Conservation (phyloP, 2,797 vertebrate species). For the Anableps anableps region DNA sequence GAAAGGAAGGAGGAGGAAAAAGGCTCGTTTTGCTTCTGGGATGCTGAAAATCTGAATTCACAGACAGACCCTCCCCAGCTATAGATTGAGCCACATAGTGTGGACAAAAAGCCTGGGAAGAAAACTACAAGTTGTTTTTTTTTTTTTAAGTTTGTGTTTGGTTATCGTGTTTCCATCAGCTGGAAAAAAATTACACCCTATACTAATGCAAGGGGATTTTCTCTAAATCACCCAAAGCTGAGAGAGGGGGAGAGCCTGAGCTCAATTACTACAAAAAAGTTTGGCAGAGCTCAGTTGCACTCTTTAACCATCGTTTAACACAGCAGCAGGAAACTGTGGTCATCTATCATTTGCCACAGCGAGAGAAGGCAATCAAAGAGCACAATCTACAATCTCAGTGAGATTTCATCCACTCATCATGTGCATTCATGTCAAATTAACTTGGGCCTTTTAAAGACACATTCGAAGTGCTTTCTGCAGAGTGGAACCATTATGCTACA, state of each 20-base stretch:
- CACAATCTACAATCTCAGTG: not conserved
- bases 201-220: constrained; percentile 23
- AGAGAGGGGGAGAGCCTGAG: constrained; percentile 10
- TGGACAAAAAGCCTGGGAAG: not conserved
- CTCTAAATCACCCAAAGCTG: constrained; percentile 19
- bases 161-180: not conserved
- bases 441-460: not conserved
- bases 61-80: not conserved
- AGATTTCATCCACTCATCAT: not conserved
- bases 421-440: not conserved
- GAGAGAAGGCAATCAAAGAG: not conserved
- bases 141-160: not conserved
- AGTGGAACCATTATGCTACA: not conserved
- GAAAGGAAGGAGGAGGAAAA: not conserved
- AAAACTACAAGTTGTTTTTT: not conserved
- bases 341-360: constrained; percentile 31
- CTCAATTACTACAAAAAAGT: constrained; percentile 31
- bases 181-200: constrained; percentile 14
- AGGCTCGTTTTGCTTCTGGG: not conserved
- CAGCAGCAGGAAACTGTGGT: constrained; percentile 27
- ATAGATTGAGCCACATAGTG: not conserved
- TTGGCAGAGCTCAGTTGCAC: constrained; percentile 31
- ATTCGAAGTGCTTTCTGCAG: not conserved
- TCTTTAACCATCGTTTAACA: constrained; percentile 38
- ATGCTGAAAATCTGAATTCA: constrained; percentile 12